These are phyloP conservation scores for Nomada ferruginata DNA, from an alignment of 2,888 invertebrate species.

Conservation along the genomic window DNA sequence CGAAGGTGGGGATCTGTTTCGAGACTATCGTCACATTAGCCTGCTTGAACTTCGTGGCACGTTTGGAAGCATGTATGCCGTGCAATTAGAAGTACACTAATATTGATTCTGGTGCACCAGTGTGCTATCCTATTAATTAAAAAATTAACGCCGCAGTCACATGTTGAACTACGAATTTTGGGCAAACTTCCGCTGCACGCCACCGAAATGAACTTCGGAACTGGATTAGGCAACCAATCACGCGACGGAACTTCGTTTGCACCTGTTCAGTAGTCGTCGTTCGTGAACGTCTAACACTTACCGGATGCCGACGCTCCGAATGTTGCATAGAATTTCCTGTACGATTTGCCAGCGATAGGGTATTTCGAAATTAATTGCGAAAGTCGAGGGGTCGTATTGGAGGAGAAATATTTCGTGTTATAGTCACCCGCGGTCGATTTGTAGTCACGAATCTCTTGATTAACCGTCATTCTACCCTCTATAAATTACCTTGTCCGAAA, in stretches of 20 bases:
- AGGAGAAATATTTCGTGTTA: background rate
- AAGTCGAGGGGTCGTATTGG: no score
- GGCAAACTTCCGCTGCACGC: background rate
- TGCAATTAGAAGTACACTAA: background rate
- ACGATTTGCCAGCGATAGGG: no score
- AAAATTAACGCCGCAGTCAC: background rate
- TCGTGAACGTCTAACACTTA: conserved; percentile 3
- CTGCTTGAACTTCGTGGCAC: no score
- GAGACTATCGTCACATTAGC: no score
- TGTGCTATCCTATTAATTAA: conserved; percentile 6
- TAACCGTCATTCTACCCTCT: background rate
- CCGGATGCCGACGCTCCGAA: background rate
- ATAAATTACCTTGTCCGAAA: no score
- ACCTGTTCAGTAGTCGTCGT: background rate
- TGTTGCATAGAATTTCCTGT: background rate
- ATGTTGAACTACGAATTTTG: conserved; percentile 14
- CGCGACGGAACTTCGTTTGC: conserved; percentile 18
- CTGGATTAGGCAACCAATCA: conserved; percentile 38
- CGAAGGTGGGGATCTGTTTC: no score
- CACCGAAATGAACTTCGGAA: conserved; percentile 29
- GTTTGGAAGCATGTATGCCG: no score
- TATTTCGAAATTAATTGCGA: no score
- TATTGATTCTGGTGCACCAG: background rate
- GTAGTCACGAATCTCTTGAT: background rate
- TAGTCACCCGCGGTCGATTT: background rate